A percentile compares a stretch with the other conserved stretches of the same genome.
Conservation (phyloP, 1,140 invertebrate genomes). For the Lineus longissimus region DNA sequence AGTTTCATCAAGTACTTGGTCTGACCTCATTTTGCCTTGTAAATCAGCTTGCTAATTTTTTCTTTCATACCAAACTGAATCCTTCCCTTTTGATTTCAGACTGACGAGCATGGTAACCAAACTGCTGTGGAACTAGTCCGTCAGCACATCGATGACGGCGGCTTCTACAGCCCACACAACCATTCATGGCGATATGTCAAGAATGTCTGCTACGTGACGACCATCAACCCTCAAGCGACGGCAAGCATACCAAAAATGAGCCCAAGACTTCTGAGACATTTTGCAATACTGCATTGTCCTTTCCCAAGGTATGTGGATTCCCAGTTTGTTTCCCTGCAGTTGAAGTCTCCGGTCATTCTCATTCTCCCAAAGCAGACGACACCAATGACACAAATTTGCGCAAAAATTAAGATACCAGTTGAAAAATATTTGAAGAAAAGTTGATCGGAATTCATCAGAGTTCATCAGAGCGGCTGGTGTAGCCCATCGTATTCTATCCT, state of each 20-base stretch:
- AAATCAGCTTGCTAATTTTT: no score
- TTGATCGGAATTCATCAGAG: no score
- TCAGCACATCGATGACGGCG: conserved; percentile 52
- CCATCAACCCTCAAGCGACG: conserved; percentile 44
- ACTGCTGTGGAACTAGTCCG: conserved; percentile 49
- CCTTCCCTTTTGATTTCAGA: conserved; percentile 30
- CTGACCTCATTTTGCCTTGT: no score
- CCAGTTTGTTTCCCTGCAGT: background rate
- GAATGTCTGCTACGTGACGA: conserved; percentile 49
- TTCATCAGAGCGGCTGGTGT: no score
- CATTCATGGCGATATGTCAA: conserved; percentile 50
- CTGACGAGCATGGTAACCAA: conserved; percentile 44
- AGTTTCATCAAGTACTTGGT: background rate
- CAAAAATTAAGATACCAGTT: no score
- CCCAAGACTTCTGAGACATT: conserved; percentile 47
- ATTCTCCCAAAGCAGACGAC: no score
- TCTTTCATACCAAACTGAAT: no score
- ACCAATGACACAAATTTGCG: no score
- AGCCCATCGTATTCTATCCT: no score
- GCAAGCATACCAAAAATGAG: conserved; percentile 36
- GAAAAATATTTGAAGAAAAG: no score
- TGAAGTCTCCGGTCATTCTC: background rate
- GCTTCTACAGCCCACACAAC: conserved; percentile 44
- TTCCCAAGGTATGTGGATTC: conserved; percentile 34
- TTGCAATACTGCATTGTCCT: conserved; percentile 48